Evolutionary conservation across 2,888 invertebrate species (phyloP).

Genomic region (Sthenelais limicola): DNA sequence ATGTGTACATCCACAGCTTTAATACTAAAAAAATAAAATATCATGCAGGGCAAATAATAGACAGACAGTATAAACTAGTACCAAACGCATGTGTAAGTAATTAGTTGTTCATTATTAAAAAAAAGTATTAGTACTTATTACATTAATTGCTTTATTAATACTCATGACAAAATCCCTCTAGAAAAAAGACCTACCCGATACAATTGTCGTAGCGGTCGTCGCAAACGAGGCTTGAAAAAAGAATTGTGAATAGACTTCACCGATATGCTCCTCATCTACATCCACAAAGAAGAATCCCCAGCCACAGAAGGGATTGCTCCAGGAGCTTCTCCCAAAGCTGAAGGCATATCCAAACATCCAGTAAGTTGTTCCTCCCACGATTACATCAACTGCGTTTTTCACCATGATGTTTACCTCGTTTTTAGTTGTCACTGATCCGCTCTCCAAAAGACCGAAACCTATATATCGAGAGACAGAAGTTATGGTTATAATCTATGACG

Average conservation of each 20-base stretch:
- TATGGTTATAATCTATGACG: too few species aligned
- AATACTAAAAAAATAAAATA: too few species aligned
- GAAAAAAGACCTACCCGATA: slow-evolving; percentile 60
- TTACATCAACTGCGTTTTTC: slow-evolving; percentile 64
- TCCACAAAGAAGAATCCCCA: slow-evolving; percentile 87
- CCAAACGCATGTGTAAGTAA: too few species aligned
- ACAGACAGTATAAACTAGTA: too few species aligned
- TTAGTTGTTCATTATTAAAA: too few species aligned
- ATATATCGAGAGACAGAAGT: too few species aligned
- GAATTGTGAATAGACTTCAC: slow-evolving; percentile 88
- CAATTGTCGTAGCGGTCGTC: slow-evolving; percentile 66
- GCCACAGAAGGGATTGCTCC: slow-evolving; percentile 84
- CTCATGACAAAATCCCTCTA: too few species aligned
- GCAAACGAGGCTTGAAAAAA: slow-evolving; percentile 80
- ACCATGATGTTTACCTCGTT: slow-evolving; percentile 67
- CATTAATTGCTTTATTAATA: too few species aligned
- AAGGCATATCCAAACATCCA: slow-evolving; percentile 65
- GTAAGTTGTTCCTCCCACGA: slow-evolving; percentile 62
- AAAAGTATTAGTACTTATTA: too few species aligned
- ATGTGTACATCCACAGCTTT: too few species aligned
- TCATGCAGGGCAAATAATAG: too few species aligned
- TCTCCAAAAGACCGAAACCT: slow-evolving; percentile 65
- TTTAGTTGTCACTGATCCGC: slow-evolving; percentile 60
- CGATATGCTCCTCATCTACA: slow-evolving; percentile 80
- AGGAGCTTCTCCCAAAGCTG: slow-evolving; percentile 57